phyloP scores from a whole-genome alignment of 1,140 invertebrate genomes.

The Vanessa tameamea region DNA sequence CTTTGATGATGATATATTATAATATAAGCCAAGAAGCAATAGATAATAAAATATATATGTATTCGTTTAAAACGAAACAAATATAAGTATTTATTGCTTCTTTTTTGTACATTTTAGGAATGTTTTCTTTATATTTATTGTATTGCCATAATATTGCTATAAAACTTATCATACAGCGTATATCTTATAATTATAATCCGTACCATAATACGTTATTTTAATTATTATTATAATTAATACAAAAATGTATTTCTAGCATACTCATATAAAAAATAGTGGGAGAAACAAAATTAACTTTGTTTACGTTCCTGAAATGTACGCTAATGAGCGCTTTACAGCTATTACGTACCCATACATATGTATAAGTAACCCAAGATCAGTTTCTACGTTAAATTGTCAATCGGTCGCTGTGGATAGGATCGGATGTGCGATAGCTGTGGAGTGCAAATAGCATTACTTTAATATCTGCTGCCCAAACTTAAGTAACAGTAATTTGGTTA shows the following conservation, averaged over 20 bases:
- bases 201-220: too few relatives aligned
- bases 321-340: conserved; percentile 45
- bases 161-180: not conserved
- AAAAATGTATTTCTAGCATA: too few relatives aligned
- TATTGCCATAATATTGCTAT: too few relatives aligned
- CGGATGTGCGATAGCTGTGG: conserved; percentile 42
- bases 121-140: conserved; percentile 11
- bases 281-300: not conserved
- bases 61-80: not conserved
- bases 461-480: conserved; percentile 72
- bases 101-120: conserved; percentile 38
- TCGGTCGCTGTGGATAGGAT: too few relatives aligned
- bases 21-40: conserved; percentile 40
- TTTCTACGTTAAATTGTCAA: too few relatives aligned
- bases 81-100: conserved; percentile 38
- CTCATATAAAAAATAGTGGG: not conserved
- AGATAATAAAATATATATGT: conserved; percentile 4
- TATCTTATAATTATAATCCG: too few relatives aligned
- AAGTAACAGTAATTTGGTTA: conserved; percentile 43
- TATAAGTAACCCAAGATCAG: not conserved
- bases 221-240: too few relatives aligned
- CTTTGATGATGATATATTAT: conserved; percentile 41
- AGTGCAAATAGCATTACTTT: conserved; percentile 28
- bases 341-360: conserved; percentile 33
- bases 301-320: conserved; percentile 44